Evolutionary conservation across 2,113 vertebrate genomes (phyloP), one percentile per base, ranked within the genome.

Genomic region (Leptosomus discolor): DNA sequence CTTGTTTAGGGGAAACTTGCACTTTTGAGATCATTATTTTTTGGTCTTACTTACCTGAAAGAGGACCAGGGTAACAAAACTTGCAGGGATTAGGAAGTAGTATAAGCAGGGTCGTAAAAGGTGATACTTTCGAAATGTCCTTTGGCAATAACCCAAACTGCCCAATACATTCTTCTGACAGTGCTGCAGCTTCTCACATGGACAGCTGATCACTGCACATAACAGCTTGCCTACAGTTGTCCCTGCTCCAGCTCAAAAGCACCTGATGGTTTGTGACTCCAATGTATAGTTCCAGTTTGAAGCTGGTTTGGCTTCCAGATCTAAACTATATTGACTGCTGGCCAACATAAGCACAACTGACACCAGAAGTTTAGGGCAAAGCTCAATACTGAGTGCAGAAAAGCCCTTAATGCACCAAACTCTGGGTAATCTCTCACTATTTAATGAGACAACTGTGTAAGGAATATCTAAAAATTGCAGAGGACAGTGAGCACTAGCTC

Each of bases 151-250:
- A 75, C 20, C n/a, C 34, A 11, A 57, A 41, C 46, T 51, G 20
- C 39, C 19, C 16, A 71, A 26, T 2, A 64, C 14, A 11, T n/a
- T 26, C 34, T 65, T 41, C 48, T 3, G 1, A 64, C 75, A 77
- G 60, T 0, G 0, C 30, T 45, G 48, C 23, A n/a, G 39, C 32
- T 29, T n/a, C 36, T 78, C 58, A 15, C 14, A 2, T 9, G 36
- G 50, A 21, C 2, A 6, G 26, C 27, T 43, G 24, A 60, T 6
- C 1, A 15, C 15, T 8, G 2, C 7, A 29, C 20, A 13, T 15
- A 51, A 63, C 17, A 39, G n/a, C 17, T 13, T 36, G 8, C 12
- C 68, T 39, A 45, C n/a, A 80, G 43, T 36, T 43, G 24, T 45
- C 23, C 39, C 73, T 39, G 11, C 21, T 43, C 21, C 61, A 61